These are phyloP conservation scores for Stictocephala bisonia DNA, from an alignment of 2,888 invertebrate species.

Conservation along the genomic window DNA sequence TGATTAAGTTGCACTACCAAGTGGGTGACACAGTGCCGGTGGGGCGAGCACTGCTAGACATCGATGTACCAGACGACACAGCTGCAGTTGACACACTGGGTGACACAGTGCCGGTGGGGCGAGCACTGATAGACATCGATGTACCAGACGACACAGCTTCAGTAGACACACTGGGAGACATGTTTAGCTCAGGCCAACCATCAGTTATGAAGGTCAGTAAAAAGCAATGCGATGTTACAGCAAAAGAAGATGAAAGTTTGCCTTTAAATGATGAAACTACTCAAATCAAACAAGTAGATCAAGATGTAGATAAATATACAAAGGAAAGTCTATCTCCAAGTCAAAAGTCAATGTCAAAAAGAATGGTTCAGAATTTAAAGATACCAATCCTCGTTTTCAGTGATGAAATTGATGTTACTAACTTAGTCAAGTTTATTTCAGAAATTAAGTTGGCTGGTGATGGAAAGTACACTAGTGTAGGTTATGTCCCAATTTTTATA, in stretches of 20 bases:
- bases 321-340: constrained; percentile 5
- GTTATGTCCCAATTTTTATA: constrained; percentile 95
- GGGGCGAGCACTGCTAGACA: constrained; percentile 91
- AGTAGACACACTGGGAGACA: constrained; percentile 78
- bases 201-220: constrained; percentile 91
- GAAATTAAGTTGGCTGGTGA: constrained; percentile 48
- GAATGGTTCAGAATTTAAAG: constrained; percentile 91
- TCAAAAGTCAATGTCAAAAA: constrained; percentile 92
- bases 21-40: constrained; percentile 93
- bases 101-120: constrained; percentile 90
- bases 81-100: constrained; percentile 90
- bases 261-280: constrained; percentile 65
- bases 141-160: constrained; percentile 62
- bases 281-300: background rate
- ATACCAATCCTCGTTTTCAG: constrained; percentile 94
- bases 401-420: constrained; percentile 90
- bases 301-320: background rate
- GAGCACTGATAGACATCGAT: constrained; percentile 93
- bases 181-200: constrained; percentile 95
- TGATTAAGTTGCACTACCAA: constrained; percentile 83
- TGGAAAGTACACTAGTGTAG: constrained; percentile 73
- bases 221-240: constrained; percentile 67
- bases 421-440: constrained; percentile 70
- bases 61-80: constrained; percentile 77
- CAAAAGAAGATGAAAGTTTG: constrained; percentile 92